Base-by-base conservation (phyloP, 2,888 invertebrate species). In the Griposia aprilina region DNA sequence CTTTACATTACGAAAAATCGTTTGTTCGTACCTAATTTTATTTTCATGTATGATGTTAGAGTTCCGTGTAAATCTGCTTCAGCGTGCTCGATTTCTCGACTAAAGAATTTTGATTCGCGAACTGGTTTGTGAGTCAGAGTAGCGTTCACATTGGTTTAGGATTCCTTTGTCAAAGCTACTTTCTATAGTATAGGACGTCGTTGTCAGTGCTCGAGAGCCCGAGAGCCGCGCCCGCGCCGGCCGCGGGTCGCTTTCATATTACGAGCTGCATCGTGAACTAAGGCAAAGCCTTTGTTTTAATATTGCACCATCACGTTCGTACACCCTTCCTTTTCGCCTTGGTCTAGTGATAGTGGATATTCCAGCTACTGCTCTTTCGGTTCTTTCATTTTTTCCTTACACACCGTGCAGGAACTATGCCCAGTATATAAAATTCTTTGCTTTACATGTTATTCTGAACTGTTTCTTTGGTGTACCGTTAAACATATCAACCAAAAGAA, bases 101-200 rank as follows among this genome's bases (percentile, higher is more conserved):
- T 55, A 36, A 76, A 73, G 69, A 55, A 81, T 73, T 76, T 85
- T 70, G 63, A 81, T 85, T 73, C 68, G 74, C 67, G 45, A 85
- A 87, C 88, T 60, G 78, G 88, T 88, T 87, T 68, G 82, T 88
- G 88, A 87, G 79, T 88, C 87, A 85, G 69, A 63, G 77, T 45
- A 52, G 77, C 73, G 62, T 59, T 78, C 68, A 36, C 82, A 65
- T 76, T 26, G 75, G n/a, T 57, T 74, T 82, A 75, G 82, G 85
- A 85, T 80, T 82, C 87, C 87, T 87, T 88, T 88, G 85, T 88
- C 85, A 73, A 82, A 68, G 52, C 75, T 86, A 81, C 87, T 88
- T 88, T 87, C 89, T 88, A 83, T 52, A 71, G 55, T 50, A 55
- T 23, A 77, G 81, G 23, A n/a, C 26, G 36, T 66, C 23, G 66